Evolutionary conservation across 2,797 vertebrate species (phyloP), one percentile per base, ranked within the genome.

Genomic region (Sphenopsis melanotis): DNA sequence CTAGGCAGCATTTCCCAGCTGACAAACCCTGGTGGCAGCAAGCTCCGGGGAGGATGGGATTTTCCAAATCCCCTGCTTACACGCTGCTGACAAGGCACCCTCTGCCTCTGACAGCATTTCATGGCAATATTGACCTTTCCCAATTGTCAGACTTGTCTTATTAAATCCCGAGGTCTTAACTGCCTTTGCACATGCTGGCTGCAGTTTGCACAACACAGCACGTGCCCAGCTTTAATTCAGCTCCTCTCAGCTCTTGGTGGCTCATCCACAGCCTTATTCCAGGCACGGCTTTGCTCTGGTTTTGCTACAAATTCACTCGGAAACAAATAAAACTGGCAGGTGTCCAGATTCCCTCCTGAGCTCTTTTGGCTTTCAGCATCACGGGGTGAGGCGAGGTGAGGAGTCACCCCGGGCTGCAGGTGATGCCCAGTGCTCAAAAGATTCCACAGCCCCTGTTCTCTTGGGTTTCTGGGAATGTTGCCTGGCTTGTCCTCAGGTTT

Each of bases 221-320:
- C 84, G 53, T 93, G 95, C 37, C 94, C 93, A 87, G 97, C 95
- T 83, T 95, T 97, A 97, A 98, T 97, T 96, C 96, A 97, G 93
- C 64, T 74, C 57, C 29, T 49, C 68, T 52, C 61, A 7, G 60
- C 47, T 61, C 76, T 87, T 57, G 66, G 50, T 16, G 13, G 49
- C 41, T 80, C 80, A 70, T 91, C 87, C 83, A 11, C 6, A 84
- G 61, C 69, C 65, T 55, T 66, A 27, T 44, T 47, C 29, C 36
- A 22, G 56, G 14, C 30, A 10, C 0, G 10, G 52, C 4, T 74
- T 55, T 68, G 52, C 3, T 1, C 34, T 1, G 22, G 12, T 75
- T 81, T 85, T 76, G 36, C 76, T 79, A 12, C 50, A 80, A 77
- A 80, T 76, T 89, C 36, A 29, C 46, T 17, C 36, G 3, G 56